Evolutionary conservation across 2,888 invertebrate species (phyloP), one percentile per base, ranked within the genome.

Genomic region (Apomyelois bistriatella): DNA sequence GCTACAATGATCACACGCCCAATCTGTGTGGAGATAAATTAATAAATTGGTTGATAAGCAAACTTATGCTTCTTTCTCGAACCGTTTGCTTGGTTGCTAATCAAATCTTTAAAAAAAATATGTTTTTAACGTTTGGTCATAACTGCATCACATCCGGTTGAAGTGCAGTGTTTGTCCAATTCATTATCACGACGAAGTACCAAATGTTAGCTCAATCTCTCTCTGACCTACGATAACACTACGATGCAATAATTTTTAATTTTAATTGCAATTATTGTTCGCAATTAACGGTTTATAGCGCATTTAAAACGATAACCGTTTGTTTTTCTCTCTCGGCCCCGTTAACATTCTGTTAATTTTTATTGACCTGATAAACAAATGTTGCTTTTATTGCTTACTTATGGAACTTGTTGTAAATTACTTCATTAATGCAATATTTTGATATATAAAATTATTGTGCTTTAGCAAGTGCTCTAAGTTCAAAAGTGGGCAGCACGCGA

Each of bases 191-290:
- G 4, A 13, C 3, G 13, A 7, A 7, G 15, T 13, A 40, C 12
- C 42, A 42, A 42, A 42, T n/a, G n/a, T 22, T 32, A 6, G 6
- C 17, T 22, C 37, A n/a, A 48, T 53, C 53, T 40, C 53, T 40
- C 54, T 54, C 62, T 79, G 80, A 82, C 84, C 80, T 59, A 28
- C 35, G 85, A 79, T 84, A 82, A 72, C 62, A 62, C n/a, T n/a
- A n/a, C 35, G 57, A 58, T 70, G 79, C 81, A 82, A 80, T 86
- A 83, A 82, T 60, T 84, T 85, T 86, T 84, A 85, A 86, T 84
- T 85, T 83, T 85, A 82, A 86, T 85, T 82, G 85, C 83, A 78
- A 74, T 85, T 77, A 80, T 66, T 69, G 71, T 68, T 72, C 67
- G 74, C 78, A 84, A 87, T 86, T 85, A 87, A 78, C 73, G 69